phyloP scores from a whole-genome alignment of 2,797 vertebrate species.

The Cetoscarus ocellatus region DNA sequence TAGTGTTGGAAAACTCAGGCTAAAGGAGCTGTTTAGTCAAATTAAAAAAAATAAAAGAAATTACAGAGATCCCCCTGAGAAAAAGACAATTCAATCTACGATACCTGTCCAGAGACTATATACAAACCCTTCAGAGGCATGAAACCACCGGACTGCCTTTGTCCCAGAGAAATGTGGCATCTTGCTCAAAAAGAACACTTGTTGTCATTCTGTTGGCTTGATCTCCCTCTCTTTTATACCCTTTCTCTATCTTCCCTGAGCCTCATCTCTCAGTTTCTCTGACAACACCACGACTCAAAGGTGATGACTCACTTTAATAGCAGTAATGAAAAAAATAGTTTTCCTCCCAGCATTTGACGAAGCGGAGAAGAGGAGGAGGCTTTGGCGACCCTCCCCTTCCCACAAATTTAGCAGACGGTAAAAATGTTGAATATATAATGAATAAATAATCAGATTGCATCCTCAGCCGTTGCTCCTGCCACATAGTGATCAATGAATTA shows the following conservation, averaged over 20 bases:
- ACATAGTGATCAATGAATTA: constrained; percentile 51
- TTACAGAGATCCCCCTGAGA: too few species aligned
- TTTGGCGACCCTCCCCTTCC: neutral
- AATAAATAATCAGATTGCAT: constrained; percentile 56
- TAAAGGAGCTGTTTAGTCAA: too few species aligned
- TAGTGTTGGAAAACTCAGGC: neutral
- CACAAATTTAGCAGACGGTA: constrained; percentile 25
- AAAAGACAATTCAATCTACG: too few species aligned
- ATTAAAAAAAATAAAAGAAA: too few species aligned
- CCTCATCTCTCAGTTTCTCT: constrained; percentile 1
- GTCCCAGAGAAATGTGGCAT: too few species aligned
- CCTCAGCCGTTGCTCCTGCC: constrained; percentile 23
- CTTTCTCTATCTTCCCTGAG: neutral
- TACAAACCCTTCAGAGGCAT: too few species aligned
- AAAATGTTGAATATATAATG: constrained; percentile 36
- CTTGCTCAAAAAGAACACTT: neutral
- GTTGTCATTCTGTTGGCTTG: too few species aligned
- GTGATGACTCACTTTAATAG: constrained; percentile 34
- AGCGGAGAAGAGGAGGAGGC: neutral
- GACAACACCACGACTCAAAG: constrained; percentile 2
- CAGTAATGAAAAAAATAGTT: constrained; percentile 1
- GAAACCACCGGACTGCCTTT: too few species aligned
- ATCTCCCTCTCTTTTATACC: neutral
- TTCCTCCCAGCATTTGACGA: neutral
- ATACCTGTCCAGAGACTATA: too few species aligned